Evolutionary conservation across 2,113 vertebrate species (phyloP), one percentile per base, ranked within the genome.

Genomic region (Halcyon malimbica): DNA sequence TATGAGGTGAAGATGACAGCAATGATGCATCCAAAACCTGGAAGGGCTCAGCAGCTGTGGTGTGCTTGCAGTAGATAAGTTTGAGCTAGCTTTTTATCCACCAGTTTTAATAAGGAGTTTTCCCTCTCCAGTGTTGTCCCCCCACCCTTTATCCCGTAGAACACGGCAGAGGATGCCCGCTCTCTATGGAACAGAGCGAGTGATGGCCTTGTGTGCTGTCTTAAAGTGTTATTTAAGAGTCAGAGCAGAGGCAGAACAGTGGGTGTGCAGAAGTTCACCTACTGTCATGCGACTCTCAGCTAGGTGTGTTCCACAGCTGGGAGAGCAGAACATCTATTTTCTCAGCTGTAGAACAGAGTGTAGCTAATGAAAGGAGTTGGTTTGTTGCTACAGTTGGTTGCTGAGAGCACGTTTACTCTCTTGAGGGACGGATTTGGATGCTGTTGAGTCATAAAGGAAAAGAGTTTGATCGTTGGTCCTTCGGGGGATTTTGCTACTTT

Each of bases 331-430:
- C 42, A 31, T 37, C 35, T 68, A 29, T 95, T 93, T 94, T 74
- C 83, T 94, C 86, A 89, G 83, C 50, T 76, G 80, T 5, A 11
- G 33, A 80, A 56, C 41, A 62, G 75, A 42, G 33, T 9, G 7
- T 11, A 26, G 41, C 54, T 74, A 24, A 83, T 65, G 90, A 83
- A 88, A 95, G 70, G 71, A 81, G 59, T 4, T 76, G 57, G 44
- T 93, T 95, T 96, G 80, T 88, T 94, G 86, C 71, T 83, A 21
- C 56, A 70, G 17, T 85, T 90, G 89, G 82, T 83, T 91, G 50
- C 44, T 65, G 69, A 75, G 50, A 84, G 56, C 59, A 62, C 6
- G 1, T 76, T 93, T 75, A 42, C 31, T 94, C 89, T 89, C 75
- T 63, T 31, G 78, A 83, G 89, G 80, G 77, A 29, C 31, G 15